Evolutionary conservation across 2,888 invertebrate genomes (phyloP).

Genomic region (Drosophila stalkeri): DNA sequence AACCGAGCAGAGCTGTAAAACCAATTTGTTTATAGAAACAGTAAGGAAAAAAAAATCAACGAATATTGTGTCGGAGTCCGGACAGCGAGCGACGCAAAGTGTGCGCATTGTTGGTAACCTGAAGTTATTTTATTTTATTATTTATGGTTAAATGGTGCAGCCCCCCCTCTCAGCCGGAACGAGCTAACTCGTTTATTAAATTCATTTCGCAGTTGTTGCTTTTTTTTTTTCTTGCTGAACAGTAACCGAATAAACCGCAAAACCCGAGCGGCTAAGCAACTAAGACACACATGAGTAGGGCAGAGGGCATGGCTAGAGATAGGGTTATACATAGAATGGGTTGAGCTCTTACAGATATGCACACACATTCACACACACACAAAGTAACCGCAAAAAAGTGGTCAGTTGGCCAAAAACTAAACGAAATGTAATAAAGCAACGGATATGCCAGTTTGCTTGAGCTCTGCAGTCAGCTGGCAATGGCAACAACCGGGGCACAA

Average conservation of each 20-base stretch:
- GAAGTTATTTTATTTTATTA: slow-evolving; percentile 79
- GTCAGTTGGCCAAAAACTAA: slow-evolving; percentile 80
- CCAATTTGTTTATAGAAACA: slow-evolving; percentile 74
- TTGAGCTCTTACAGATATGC: slow-evolving; percentile 13
- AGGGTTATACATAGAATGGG: background rate
- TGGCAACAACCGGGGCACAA: background rate
- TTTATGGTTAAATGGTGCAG: slow-evolving; percentile 77
- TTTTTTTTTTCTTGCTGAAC: slow-evolving; percentile 6
- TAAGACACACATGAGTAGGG: slow-evolving; percentile 23
- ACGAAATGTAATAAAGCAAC: slow-evolving; percentile 79
- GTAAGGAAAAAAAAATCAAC: background rate
- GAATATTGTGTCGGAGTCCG: slow-evolving; percentile 64
- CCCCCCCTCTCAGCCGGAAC: slow-evolving; percentile 9
- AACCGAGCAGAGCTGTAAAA: slow-evolving; percentile 60
- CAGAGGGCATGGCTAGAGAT: background rate
- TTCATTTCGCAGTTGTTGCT: slow-evolving; percentile 62
- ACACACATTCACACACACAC: slow-evolving; percentile 22
- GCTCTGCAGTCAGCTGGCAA: slow-evolving; percentile 27
- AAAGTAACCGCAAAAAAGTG: slow-evolving; percentile 78
- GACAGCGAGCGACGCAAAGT: slow-evolving; percentile 50
- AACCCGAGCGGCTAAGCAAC: slow-evolving; percentile 58
- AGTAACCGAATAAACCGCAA: slow-evolving; percentile 60
- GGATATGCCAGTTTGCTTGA: slow-evolving; percentile 76
- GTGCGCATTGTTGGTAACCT: slow-evolving; percentile 75
- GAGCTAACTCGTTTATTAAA: slow-evolving; percentile 76